These are phyloP conservation scores for Magallana ariakensis DNA, from an alignment of 1,140 invertebrate species.

Conservation along the genomic window DNA sequence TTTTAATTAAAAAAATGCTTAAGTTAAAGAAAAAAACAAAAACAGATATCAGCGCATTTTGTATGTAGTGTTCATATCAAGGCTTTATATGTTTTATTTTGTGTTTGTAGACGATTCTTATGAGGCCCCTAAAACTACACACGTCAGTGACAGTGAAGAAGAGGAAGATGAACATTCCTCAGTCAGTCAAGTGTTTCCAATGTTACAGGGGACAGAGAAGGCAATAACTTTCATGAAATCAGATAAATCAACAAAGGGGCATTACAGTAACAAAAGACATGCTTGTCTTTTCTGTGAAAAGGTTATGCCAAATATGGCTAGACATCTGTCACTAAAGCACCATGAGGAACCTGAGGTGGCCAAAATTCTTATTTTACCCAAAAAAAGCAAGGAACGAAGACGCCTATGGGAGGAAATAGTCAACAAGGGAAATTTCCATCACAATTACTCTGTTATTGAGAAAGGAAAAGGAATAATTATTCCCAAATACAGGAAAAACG, in stretches of 20 bases:
- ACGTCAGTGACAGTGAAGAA: neutral
- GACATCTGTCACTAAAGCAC: constrained; percentile 31
- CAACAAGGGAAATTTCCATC: constrained; percentile 42
- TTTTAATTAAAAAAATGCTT: too few relatives aligned
- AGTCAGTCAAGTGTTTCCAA: neutral
- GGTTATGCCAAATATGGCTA: neutral
- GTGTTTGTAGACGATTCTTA: too few relatives aligned
- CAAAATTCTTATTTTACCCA: constrained; percentile 3
- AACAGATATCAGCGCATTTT: too few relatives aligned
- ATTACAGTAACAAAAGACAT: constrained; percentile 7
- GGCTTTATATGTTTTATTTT: too few relatives aligned
- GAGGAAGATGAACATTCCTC: neutral
- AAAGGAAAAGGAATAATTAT: constrained; percentile 33
- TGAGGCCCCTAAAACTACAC: neutral
- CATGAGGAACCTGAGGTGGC: constrained; percentile 24
- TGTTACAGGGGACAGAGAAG: neutral
- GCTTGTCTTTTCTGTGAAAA: constrained; percentile 38
- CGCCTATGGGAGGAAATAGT: constrained; percentile 22
- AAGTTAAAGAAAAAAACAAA: too few relatives aligned
- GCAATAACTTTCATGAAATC: neutral
- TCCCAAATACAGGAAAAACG: constrained; percentile 35
- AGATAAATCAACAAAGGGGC: neutral
- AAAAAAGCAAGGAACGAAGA: constrained; percentile 36
- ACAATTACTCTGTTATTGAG: constrained; percentile 38
- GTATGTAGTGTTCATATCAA: too few relatives aligned